These are phyloP conservation scores for Monomorium pharaonis DNA, from an alignment of 1,140 invertebrate genomes.

Conservation along the genomic window DNA sequence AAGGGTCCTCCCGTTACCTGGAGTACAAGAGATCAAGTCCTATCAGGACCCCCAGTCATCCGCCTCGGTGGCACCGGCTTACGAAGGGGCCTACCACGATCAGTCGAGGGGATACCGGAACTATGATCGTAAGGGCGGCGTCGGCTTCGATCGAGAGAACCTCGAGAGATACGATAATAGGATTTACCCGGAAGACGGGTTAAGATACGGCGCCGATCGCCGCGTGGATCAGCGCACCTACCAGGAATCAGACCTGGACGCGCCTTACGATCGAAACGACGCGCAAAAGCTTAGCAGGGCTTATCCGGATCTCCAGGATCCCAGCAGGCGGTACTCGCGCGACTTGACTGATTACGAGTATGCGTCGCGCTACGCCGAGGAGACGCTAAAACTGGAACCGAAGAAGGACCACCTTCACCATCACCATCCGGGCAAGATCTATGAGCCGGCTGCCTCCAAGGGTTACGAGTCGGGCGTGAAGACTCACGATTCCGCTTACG, in stretches of 20 bases:
- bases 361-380: slow-evolving; percentile 80
- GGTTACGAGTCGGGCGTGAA: slow-evolving; percentile 83
- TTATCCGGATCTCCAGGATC: slow-evolving; percentile 77
- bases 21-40: slow-evolving; percentile 78
- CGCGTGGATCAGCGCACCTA: slow-evolving; percentile 76
- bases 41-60: slow-evolving; percentile 73
- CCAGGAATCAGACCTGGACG: slow-evolving; percentile 83
- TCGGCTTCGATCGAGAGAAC: slow-evolving; percentile 76
- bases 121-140: slow-evolving; percentile 76
- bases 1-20: slow-evolving; percentile 84
- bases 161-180: slow-evolving; percentile 81
- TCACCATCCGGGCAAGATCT: slow-evolving; percentile 69
- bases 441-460: slow-evolving; percentile 75
- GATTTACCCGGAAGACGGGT: slow-evolving; percentile 79
- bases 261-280: slow-evolving; percentile 80
- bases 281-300: slow-evolving; percentile 72
- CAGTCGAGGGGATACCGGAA: slow-evolving; percentile 63
- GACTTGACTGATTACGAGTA: slow-evolving; percentile 82
- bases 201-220: slow-evolving; percentile 76
- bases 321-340: slow-evolving; percentile 78
- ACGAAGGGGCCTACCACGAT: slow-evolving; percentile 73
- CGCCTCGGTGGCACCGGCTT: slow-evolving; percentile 54
- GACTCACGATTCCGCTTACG: slow-evolving; percentile 81
- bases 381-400: slow-evolving; percentile 81
- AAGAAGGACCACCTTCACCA: slow-evolving; percentile 80